Conservation (phyloP, 2,797 vertebrate species). For the Buphagus erythrorhynchus region DNA sequence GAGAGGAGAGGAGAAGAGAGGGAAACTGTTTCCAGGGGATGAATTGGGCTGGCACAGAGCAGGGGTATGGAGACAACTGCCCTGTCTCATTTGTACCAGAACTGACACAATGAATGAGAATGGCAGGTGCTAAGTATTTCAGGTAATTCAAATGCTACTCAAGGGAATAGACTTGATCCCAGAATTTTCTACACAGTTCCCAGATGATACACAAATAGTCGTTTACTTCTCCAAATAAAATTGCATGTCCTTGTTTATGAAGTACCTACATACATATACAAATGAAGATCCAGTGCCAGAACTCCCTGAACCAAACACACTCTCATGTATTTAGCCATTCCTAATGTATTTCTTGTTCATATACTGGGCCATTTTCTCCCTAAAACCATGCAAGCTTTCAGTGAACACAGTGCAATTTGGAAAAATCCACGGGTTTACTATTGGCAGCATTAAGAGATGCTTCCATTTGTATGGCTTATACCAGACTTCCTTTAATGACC, state of each 20-base stretch:
- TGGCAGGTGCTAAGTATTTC: neutral
- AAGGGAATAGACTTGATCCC: neutral
- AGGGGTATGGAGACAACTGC: neutral
- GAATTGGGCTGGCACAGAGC: neutral
- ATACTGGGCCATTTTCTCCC: neutral
- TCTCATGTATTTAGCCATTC: rapidly evolving
- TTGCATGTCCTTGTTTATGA: neutral
- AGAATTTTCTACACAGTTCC: neutral
- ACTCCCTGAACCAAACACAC: neutral
- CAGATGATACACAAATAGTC: neutral
- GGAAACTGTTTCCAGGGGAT: neutral
- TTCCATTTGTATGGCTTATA: neutral
- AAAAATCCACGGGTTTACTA: neutral
- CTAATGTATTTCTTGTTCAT: neutral
- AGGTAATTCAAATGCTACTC: neutral
- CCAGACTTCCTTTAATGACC: neutral
- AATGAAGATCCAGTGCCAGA: neutral
- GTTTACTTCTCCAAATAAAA: neutral
- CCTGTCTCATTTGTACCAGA: neutral
- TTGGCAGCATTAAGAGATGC: neutral
- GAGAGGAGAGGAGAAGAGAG: neutral
- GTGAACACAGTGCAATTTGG: neutral
- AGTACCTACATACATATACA: neutral
- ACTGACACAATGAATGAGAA: neutral
- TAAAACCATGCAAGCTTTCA: neutral